Evolutionary conservation across 2,888 invertebrate species (phyloP).

Genomic region (Trachelus tabidus): DNA sequence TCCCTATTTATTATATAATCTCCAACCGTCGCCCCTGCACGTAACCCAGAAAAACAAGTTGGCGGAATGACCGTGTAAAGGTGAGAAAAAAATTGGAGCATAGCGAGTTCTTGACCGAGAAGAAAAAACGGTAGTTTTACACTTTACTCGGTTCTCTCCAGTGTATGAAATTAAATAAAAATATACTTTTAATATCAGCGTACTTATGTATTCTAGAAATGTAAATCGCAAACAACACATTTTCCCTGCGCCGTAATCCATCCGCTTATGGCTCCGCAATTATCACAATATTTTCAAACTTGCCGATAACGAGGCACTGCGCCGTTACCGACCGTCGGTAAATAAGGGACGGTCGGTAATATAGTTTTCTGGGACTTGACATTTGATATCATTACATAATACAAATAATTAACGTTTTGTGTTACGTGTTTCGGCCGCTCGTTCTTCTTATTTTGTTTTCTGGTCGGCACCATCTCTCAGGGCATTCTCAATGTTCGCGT

Average conservation of each 20-base stretch:
- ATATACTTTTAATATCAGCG: not conserved
- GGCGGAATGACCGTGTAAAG: not conserved
- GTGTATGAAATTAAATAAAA: not conserved
- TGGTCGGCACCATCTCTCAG: not conserved
- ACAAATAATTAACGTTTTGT: not conserved
- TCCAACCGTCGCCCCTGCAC: not conserved
- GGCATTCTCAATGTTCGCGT: not conserved
- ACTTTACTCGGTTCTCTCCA: not conserved
- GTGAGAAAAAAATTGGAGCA: not conserved
- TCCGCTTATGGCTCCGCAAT: not conserved
- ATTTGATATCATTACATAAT: not conserved
- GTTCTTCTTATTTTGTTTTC: not conserved
- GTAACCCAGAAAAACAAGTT: slow-evolving; percentile 3
- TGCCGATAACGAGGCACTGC: not conserved
- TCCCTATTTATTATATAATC: slow-evolving; percentile 4
- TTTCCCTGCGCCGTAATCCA: not conserved
- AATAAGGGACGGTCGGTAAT: not conserved
- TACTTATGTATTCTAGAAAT: not conserved
- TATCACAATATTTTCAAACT: not conserved
- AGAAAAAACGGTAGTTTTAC: not conserved
- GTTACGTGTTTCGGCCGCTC: not conserved
- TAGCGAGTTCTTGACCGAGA: not conserved
- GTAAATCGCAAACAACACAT: not conserved
- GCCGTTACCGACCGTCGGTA: not conserved
- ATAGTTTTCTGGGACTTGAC: not conserved